A percentile compares a stretch with the other conserved stretches of the same genome.
Conservation (phyloP, 2,797 vertebrate species). For the Halcyon chelicuti region DNA sequence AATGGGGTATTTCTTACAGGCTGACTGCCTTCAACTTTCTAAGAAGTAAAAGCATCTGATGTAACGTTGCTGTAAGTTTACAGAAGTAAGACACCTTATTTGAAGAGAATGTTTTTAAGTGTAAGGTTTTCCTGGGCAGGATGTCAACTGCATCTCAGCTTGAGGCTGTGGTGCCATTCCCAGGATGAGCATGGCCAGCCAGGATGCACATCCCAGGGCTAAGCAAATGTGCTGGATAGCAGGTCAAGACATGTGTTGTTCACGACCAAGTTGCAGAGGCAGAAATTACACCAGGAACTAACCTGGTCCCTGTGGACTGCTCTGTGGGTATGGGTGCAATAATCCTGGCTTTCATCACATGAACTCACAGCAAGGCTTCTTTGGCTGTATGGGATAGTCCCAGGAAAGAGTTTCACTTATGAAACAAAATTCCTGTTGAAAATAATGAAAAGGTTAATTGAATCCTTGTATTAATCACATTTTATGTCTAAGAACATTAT, state of each 20-base stretch:
- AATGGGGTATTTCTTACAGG: not conserved
- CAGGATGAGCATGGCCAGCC: not conserved
- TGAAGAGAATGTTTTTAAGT: not conserved
- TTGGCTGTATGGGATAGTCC: fast-evolving
- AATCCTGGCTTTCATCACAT: fast-evolving
- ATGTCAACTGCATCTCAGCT: not conserved
- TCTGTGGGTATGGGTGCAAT: not conserved
- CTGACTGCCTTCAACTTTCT: not conserved
- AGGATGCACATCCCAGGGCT: not conserved
- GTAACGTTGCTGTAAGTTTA: not conserved
- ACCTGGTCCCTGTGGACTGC: not conserved
- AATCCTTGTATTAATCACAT: not conserved
- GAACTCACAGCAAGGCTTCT: not conserved
- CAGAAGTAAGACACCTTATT: not conserved
- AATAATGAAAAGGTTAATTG: not conserved
- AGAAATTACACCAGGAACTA: not conserved
- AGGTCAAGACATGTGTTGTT: not conserved
- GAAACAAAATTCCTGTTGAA: not conserved
- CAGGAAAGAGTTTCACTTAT: not conserved
- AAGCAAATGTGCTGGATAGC: not conserved
- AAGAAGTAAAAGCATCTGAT: not conserved
- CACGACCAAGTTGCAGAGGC: not conserved
- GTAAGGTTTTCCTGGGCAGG: not conserved
- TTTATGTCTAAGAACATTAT: not conserved
- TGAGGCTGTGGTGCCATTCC: not conserved